A percentile compares a stretch with the other conserved stretches of the same genome.
Evolutionary conservation across 1,140 invertebrate genomes (phyloP).

Genomic region (Sycobia sp.): DNA sequence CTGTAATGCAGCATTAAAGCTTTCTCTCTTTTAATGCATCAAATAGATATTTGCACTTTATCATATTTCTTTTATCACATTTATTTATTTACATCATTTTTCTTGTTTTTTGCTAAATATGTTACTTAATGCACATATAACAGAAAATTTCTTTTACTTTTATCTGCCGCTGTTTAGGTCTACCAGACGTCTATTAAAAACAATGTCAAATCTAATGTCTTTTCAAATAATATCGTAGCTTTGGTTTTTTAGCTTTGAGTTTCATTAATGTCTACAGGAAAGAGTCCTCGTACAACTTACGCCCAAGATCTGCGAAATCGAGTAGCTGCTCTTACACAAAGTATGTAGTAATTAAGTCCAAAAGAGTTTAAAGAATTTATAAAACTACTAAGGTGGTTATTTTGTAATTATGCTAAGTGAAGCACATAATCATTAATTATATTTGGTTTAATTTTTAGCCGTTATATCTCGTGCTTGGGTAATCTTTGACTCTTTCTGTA

Average conservation of each 20-base stretch:
- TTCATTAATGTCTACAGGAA: conserved; percentile 59
- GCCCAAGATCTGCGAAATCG: conserved; percentile 63
- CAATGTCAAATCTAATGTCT: neutral
- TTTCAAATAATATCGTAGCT: neutral
- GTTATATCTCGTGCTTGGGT: conserved; percentile 41
- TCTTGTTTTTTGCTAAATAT: conserved; percentile 1
- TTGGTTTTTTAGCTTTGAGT: conserved; percentile 35
- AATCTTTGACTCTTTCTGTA: conserved; percentile 33
- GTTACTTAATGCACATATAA: too few species aligned
- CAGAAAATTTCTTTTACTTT: too few species aligned
- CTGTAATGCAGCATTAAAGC: conserved; percentile 1
- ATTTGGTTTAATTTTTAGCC: conserved; percentile 25
- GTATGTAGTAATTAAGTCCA: conserved; percentile 57
- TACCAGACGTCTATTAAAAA: neutral
- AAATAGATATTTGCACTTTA: neutral
- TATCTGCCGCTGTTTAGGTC: neutral
- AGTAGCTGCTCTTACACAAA: conserved; percentile 63
- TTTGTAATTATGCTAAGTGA: neutral
- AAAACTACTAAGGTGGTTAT: neutral
- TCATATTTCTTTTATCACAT: conserved; percentile 4
- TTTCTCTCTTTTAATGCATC: conserved; percentile 2
- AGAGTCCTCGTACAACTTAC: conserved; percentile 61
- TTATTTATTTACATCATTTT: conserved; percentile 1
- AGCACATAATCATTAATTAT: neutral
- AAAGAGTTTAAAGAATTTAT: conserved; percentile 2